phyloP scores from a whole-genome alignment of 2,888 invertebrate genomes.

The Epicampocera succincta region DNA sequence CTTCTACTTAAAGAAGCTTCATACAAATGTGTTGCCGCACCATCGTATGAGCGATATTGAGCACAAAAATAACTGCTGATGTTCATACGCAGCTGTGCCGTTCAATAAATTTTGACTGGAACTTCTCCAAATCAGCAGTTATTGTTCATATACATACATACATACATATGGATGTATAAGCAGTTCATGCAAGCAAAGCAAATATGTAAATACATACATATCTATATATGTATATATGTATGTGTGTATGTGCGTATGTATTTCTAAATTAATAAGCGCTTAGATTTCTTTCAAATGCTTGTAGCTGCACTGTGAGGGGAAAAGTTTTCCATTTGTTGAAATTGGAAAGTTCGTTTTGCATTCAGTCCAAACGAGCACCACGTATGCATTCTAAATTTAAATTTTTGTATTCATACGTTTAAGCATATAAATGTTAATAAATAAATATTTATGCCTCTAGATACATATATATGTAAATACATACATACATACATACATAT shows the following conservation, averaged over 20 bases:
- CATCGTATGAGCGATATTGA: slow-evolving; percentile 9
- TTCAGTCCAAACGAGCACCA: slow-evolving; percentile 27
- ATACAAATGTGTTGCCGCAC: too few species aligned
- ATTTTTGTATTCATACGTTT: slow-evolving; percentile 7
- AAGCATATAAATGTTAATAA: too few species aligned
- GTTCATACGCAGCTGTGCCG: background rate
- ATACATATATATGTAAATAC: too few species aligned
- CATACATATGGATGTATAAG: background rate
- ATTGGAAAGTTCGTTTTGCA: slow-evolving; percentile 28
- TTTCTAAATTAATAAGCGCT: background rate
- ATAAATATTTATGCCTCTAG: slow-evolving; percentile 10
- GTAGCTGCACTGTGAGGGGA: background rate
- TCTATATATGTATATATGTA: background rate
- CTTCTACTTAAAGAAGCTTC: too few species aligned
- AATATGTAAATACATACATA: background rate
- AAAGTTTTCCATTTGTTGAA: slow-evolving; percentile 13
- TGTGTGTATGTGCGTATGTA: background rate
- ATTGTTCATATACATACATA: too few species aligned
- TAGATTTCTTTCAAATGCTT: background rate
- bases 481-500: too few species aligned
- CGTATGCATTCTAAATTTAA: slow-evolving; percentile 55
- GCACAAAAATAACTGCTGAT: background rate
- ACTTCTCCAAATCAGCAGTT: too few species aligned
- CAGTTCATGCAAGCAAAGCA: too few species aligned
- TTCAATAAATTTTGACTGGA: too few species aligned